These are phyloP conservation scores for Regulus satrapa DNA, from an alignment of 2,113 vertebrate genomes.

Conservation along the genomic window DNA sequence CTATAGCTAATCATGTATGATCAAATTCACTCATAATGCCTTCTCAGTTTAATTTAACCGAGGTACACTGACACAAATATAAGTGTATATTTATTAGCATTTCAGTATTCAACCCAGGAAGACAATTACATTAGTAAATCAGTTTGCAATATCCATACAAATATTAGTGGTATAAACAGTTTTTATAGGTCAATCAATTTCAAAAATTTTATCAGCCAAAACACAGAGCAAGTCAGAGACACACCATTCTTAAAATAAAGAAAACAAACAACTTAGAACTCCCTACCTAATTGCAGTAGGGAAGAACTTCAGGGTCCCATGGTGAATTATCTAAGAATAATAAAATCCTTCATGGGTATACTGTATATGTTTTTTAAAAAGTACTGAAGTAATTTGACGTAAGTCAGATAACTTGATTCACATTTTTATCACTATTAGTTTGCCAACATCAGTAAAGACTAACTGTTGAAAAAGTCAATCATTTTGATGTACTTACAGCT, in stretches of 20 bases:
- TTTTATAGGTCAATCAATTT: background rate
- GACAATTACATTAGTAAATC: background rate
- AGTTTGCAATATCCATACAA: background rate
- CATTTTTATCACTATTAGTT: background rate
- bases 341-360: background rate
- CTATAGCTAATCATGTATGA: background rate
- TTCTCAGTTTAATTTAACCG: slow-evolving; percentile 37
- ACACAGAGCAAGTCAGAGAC: background rate
- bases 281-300: background rate
- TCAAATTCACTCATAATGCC: slow-evolving; percentile 1
- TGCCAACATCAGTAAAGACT: slow-evolving; percentile 18
- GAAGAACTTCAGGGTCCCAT: background rate
- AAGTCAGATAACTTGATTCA: background rate
- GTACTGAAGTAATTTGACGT: background rate
- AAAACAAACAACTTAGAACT: background rate
- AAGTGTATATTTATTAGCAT: slow-evolving; percentile 50
- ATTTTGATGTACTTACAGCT: slow-evolving; percentile 58
- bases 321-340: background rate
- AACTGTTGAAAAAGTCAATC: slow-evolving; percentile 51
- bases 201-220: background rate
- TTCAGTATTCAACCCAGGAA: background rate
- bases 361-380: background rate
- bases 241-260: background rate
- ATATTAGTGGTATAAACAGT: background rate
- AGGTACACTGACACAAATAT: slow-evolving; percentile 21